These are phyloP conservation scores for Pangasius macronema DNA, from an alignment of 2,797 vertebrate species.

Conservation along the genomic window DNA sequence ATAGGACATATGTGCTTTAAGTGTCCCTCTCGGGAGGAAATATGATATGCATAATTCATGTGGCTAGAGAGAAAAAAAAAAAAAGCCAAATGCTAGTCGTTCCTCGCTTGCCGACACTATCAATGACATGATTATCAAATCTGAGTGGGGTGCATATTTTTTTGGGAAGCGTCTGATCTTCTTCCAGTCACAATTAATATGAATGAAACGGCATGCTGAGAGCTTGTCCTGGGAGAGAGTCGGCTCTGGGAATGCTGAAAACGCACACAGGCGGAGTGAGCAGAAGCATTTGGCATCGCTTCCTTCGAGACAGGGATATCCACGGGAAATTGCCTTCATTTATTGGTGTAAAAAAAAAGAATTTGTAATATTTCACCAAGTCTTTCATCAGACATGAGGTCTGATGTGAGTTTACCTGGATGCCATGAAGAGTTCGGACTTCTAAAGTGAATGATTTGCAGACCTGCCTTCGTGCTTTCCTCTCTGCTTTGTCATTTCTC, in stretches of 20 bases:
- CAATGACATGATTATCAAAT: slow-evolving; percentile 57
- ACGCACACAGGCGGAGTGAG: slow-evolving; percentile 1
- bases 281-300: not conserved
- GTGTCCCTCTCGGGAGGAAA: slow-evolving; percentile 40
- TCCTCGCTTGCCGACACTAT: slow-evolving; percentile 45
- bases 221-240: slow-evolving; percentile 31
- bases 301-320: slow-evolving; percentile 12
- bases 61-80: not conserved
- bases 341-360: not conserved
- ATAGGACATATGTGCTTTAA: slow-evolving; percentile 45
- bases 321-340: not conserved
- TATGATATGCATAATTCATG: slow-evolving; percentile 53
- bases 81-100: slow-evolving; percentile 12
- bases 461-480: not conserved
- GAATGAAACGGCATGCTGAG: slow-evolving; percentile 46
- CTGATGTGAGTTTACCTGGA: not conserved
- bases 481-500: slow-evolving; percentile 12
- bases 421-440: not conserved
- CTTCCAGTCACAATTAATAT: slow-evolving; percentile 57
- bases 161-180: slow-evolving; percentile 52
- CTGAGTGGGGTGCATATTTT: slow-evolving; percentile 44
- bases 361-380: not conserved
- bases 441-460: not conserved
- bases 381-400: not conserved
- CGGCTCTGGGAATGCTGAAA: slow-evolving; percentile 29